These are phyloP conservation scores for Carettochelys insculpta DNA, from an alignment of 2,113 vertebrate species.

Conservation along the genomic window DNA sequence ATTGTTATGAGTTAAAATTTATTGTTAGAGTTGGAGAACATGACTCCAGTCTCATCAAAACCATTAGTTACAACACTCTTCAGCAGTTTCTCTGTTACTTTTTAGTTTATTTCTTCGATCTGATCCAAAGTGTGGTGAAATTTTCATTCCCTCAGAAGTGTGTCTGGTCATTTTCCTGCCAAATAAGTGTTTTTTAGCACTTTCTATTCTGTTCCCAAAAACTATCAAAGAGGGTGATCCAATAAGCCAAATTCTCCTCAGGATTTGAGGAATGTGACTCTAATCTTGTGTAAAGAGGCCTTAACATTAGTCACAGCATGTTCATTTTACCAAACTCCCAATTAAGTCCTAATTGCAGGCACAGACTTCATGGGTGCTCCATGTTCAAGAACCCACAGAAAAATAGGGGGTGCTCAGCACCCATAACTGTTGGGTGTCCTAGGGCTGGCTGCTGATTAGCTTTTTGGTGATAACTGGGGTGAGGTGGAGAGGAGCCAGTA, in stretches of 20 bases:
- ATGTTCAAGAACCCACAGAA: too few relatives aligned
- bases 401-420: too few relatives aligned
- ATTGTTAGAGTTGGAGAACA: background rate
- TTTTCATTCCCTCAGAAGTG: constrained; percentile 15
- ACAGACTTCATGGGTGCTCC: too few relatives aligned
- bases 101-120: background rate
- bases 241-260: constrained; percentile 62
- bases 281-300: constrained; percentile 66
- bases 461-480: too few relatives aligned
- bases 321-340: constrained; percentile 37
- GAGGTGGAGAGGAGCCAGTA: too few relatives aligned
- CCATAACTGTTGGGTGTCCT: too few relatives aligned
- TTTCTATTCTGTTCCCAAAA: constrained; percentile 53
- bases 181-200: constrained; percentile 49
- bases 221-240: constrained; percentile 48
- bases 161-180: constrained; percentile 36
- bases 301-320: constrained; percentile 63
- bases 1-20: background rate
- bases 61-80: background rate
- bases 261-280: constrained; percentile 72
- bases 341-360: background rate
- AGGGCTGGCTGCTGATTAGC: too few relatives aligned
- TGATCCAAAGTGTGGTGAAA: constrained; percentile 22
- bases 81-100: background rate
- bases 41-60: background rate